Evolutionary conservation across 2,113 vertebrate genomes (phyloP).

Genomic region (Myrmecobius fasciatus): DNA sequence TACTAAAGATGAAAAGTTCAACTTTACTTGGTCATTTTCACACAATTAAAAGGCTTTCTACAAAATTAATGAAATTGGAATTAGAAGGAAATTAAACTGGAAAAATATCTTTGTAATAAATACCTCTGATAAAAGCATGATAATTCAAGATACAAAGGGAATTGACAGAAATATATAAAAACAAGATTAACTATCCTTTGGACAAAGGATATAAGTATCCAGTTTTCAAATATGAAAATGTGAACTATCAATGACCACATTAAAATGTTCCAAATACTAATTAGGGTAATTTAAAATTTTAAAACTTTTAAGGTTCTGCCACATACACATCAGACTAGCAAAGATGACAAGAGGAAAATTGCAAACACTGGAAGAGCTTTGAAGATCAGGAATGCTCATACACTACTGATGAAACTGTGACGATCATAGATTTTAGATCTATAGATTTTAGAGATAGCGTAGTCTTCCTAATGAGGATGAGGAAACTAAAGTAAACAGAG

Average conservation of each 20-base stretch:
- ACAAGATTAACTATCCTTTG: not conserved
- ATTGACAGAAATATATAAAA: not conserved
- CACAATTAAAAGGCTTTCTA: not conserved
- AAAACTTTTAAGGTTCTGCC: not conserved
- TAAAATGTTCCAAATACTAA: not conserved
- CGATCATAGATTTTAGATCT: not conserved
- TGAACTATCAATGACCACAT: not conserved
- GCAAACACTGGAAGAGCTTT: not conserved
- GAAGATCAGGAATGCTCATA: not conserved
- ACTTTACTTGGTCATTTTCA: not conserved
- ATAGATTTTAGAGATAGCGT: not conserved
- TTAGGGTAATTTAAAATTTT: not conserved
- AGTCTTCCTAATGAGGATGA: not conserved
- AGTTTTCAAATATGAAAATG: not conserved
- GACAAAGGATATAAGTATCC: not conserved
- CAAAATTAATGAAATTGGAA: not conserved
- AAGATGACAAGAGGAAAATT: not conserved
- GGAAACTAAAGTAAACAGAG: not conserved
- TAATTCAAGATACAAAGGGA: not conserved
- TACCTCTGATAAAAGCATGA: not conserved
- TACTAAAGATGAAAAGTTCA: not conserved
- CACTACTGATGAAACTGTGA: not conserved
- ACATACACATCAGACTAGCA: not conserved
- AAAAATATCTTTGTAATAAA: not conserved
- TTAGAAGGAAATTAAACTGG: not conserved